Evolutionary conservation across 1,140 invertebrate species (phyloP), one percentile per base, ranked within the genome.

Genomic region (Macrostomum lignano): DNA sequence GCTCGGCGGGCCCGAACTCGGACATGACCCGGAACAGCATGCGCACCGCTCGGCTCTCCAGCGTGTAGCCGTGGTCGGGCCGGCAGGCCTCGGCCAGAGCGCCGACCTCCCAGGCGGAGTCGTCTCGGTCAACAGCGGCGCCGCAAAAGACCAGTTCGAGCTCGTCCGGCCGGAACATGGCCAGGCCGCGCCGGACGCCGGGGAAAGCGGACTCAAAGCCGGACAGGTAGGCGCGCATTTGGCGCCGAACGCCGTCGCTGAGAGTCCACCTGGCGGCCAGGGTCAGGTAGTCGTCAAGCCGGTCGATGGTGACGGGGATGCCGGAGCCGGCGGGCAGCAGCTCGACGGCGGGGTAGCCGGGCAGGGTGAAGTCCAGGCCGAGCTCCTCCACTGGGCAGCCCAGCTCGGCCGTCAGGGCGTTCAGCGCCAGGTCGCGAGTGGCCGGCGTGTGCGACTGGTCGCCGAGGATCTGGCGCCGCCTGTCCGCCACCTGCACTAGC

Each of bases 91-190:
- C 19, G 14, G 10, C 26, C 10, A 33, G 19, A 6, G 13, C 20
- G 14, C 53, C n/a, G 4, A 72, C 59, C 45, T 88, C 79, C 84
- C 84, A 93, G 25, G 68, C 35, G 24, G 52, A 50, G 31, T 44
- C 46, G 3, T 40, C 40, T n/a, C n/a, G n/a, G 40, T 33, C 32
- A 5, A 33, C 19, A 17, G 11, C 14, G n/a, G n/a, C n/a, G 31
- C 91, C 91, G 58, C 91, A 96, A 49, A 98, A 94, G 10, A 96
- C 71, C 45, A 76, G 72, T 51, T 96, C 84, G 46, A 98, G 52
- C 62, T 96, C 88, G 60, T 94, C 79, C 3, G 84, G 75, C 54
- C 84, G 84, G 53, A 96, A 96, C 52, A 93, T 69, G n/a, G n/a
- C n/a, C n/a, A n/a, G n/a, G n/a, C n/a, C n/a, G 20, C 78, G 63